Conservation (phyloP, 2,113 vertebrate genomes). For the Anarhynchus alexandrinus region DNA sequence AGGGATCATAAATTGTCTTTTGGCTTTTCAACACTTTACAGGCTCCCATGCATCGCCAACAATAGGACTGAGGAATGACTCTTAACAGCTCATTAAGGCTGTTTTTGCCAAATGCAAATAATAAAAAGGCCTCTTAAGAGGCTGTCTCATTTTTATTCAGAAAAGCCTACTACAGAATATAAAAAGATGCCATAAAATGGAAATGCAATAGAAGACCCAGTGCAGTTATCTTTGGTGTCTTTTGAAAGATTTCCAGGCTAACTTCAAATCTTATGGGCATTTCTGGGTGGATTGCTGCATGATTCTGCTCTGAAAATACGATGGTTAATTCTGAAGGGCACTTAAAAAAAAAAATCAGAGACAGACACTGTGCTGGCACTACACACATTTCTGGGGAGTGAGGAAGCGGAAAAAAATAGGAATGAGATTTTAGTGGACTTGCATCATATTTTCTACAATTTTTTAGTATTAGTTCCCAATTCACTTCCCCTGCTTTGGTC, state of each 20-base stretch:
- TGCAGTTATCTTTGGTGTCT: conserved; percentile 25
- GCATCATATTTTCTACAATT: not conserved
- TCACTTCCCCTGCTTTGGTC: not conserved
- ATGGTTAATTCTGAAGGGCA: not conserved
- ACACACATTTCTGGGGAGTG: not conserved
- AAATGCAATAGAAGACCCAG: conserved; percentile 44
- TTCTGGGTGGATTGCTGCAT: not conserved
- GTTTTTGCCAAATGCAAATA: conserved; percentile 78
- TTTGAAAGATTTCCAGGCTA: conserved; percentile 32
- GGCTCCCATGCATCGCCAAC: conserved; percentile 68
- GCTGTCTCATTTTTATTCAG: conserved; percentile 75
- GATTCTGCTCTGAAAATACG: not conserved
- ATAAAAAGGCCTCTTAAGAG: conserved; percentile 73
- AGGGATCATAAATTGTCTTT: conserved; percentile 72
- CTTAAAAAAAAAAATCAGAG: not conserved
- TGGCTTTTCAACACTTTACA: conserved; percentile 74
- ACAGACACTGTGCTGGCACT: not conserved
- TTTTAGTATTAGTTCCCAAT: not conserved
- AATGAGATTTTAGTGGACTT: not conserved
- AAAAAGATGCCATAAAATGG: conserved; percentile 77
- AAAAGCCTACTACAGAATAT: conserved; percentile 66
- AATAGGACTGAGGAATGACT: conserved; percentile 65
- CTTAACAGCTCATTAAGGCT: conserved; percentile 80
- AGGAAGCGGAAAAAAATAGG: not conserved
- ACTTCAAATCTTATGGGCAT: not conserved